Base-by-base conservation (phyloP, 2,797 vertebrate species). In the Clarias laeviceps region DNA sequence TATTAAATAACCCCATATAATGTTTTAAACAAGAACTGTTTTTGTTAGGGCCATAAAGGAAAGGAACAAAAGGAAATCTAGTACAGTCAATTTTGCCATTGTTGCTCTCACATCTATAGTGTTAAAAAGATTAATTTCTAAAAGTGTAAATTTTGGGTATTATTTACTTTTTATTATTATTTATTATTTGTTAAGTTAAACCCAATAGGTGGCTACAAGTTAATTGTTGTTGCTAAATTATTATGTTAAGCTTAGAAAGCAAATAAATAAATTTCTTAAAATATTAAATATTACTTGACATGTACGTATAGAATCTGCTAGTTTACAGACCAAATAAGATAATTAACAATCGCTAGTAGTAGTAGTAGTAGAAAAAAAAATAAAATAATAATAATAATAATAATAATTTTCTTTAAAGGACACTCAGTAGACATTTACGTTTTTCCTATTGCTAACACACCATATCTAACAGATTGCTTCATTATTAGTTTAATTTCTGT, bases 1-100 rank as follows among this genome's bases (percentile, higher is more conserved):
- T 57, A 76, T 27, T 89, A 82, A 29, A 74, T 78, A 92, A 62
- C 5, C 5, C 14, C 7, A 24, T 6, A 77, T 24, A 61, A 61
- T 2, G 54, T 37, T 34, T 61, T 32, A 57, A 77, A 57, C 4
- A 22, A 57, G 34, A 79, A 4, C 12, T 8, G 7, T 24, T 40
- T 79, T n/a, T 62, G 34, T 79, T 61, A 8, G 32, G 22, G 37
- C 40, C 61, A 65, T 65, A 45, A 8, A 80, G 40, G 4, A 81
- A 50, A 50, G 87, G 68, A 83, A 89, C 86, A 82, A 86, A 87
- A 87, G 84, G 32, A 84, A 89, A 81, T 85, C 92, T 93, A 91
- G 93, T 89, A 94, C 89, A 90, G 85, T 94, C 93, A 86, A 90
- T 62, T 91, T 93, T 93, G 91, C 93, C 78, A 90, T 88, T 29